These are phyloP conservation scores for Drosophila paracracens DNA, from an alignment of 2,888 invertebrate genomes.

Conservation along the genomic window DNA sequence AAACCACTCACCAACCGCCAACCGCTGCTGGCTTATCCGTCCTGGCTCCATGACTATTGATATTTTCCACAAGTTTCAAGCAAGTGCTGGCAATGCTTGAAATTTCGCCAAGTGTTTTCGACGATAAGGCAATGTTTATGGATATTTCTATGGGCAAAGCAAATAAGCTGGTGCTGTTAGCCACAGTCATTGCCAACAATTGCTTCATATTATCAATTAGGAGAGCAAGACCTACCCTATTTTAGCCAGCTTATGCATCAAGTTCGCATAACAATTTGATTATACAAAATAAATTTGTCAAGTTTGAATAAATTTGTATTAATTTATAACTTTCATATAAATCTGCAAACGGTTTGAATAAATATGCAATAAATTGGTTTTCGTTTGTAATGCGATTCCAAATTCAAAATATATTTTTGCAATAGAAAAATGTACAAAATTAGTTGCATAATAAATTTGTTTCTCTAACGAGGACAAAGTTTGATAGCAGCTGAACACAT, in stretches of 20 bases:
- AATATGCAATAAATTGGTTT: not conserved
- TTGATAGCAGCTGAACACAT: not conserved
- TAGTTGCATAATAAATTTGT: not conserved
- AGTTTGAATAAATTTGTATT: not conserved
- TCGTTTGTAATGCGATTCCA: not conserved
- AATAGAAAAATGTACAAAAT: not conserved
- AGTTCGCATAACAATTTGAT: not conserved
- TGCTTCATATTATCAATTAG: slow-evolving; percentile 50
- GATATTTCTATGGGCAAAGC: slow-evolving; percentile 12
- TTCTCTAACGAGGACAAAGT: not conserved
- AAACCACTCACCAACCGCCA: slow-evolving; percentile 10
- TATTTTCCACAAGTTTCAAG: slow-evolving; percentile 49
- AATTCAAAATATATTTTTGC: not conserved
- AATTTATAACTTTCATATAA: not conserved
- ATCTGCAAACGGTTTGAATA: not conserved
- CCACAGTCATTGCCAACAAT: slow-evolving; percentile 18
- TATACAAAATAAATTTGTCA: not conserved
- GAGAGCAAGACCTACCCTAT: slow-evolving; percentile 6
- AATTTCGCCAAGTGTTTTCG: slow-evolving; percentile 35
- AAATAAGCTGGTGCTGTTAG: slow-evolving; percentile 28
- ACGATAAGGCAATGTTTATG: slow-evolving; percentile 63
- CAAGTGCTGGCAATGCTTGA: slow-evolving; percentile 25
- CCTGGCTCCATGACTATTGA: slow-evolving; percentile 52
- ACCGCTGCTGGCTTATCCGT: slow-evolving; percentile 7
- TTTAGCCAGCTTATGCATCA: not conserved